Conservation (phyloP, 2,888 invertebrate species). For the Ctenicera cuprea region DNA sequence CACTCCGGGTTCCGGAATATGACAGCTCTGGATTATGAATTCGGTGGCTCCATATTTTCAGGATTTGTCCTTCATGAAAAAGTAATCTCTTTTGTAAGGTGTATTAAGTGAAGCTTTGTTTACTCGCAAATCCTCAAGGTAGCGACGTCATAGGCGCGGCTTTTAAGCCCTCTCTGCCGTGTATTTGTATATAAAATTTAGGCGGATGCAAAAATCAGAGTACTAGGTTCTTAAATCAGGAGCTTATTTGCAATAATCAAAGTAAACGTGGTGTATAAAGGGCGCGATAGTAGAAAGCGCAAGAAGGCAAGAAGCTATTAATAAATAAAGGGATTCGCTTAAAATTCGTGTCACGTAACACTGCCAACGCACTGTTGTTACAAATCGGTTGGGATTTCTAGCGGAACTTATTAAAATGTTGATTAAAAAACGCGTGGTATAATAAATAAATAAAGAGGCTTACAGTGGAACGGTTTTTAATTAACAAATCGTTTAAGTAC, state of each 20-base stretch:
- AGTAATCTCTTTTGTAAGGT: slow-evolving; percentile 38
- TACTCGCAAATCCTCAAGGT: slow-evolving; percentile 36
- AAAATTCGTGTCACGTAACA: slow-evolving; percentile 42
- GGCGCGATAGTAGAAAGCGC: slow-evolving; percentile 8
- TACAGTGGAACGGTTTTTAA: too few relatives aligned
- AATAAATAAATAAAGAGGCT: not conserved
- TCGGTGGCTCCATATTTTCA: slow-evolving; percentile 30
- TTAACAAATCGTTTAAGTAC: too few relatives aligned
- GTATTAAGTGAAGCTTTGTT: slow-evolving; percentile 38
- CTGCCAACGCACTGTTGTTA: slow-evolving; percentile 38
- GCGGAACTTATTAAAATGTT: slow-evolving; percentile 40
- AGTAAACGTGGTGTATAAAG: slow-evolving; percentile 23
- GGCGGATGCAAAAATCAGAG: slow-evolving; percentile 19
- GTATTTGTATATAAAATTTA: slow-evolving; percentile 31
- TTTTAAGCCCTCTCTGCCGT: slow-evolving; percentile 28
- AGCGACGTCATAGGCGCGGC: slow-evolving; percentile 30
- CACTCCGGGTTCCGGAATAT: slow-evolving; percentile 23
- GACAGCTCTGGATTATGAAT: slow-evolving; percentile 36
- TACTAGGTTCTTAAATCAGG: slow-evolving; percentile 5
- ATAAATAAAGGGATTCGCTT: slow-evolving; percentile 40
- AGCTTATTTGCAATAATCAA: slow-evolving; percentile 25
- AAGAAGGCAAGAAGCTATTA: slow-evolving; percentile 34
- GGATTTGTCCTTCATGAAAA: slow-evolving; percentile 32
- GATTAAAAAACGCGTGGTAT: slow-evolving; percentile 17
- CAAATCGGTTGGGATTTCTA: slow-evolving; percentile 34